phyloP scores from a whole-genome alignment of 2,113 vertebrate genomes.

The Seriola dumerili region DNA sequence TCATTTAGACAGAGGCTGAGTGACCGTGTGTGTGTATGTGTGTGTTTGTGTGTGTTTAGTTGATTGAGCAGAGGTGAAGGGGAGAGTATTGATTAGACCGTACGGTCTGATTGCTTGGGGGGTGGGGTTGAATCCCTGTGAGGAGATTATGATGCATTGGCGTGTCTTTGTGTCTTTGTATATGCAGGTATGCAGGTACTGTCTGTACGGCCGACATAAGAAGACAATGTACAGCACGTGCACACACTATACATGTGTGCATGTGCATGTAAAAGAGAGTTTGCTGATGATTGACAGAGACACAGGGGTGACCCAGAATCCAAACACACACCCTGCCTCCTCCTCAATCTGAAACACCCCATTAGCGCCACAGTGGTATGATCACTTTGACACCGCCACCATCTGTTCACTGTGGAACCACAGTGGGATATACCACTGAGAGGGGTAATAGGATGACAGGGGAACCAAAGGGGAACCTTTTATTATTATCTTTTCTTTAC shows the following conservation, averaged over 20 bases:
- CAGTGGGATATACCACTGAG: constrained; percentile 41
- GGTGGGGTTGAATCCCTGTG: constrained; percentile 22
- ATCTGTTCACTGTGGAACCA: constrained; percentile 59
- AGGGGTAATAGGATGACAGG: constrained; percentile 11
- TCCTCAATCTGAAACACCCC: constrained; percentile 42
- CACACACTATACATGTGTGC: neutral
- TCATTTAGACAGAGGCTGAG: constrained; percentile 9
- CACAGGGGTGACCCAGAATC: constrained; percentile 32
- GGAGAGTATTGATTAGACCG: constrained; percentile 64
- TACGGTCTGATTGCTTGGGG: constrained; percentile 31
- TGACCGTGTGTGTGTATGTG: constrained; percentile 30
- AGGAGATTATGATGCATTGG: constrained; percentile 54
- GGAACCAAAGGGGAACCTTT: neutral
- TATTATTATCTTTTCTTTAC: neutral
- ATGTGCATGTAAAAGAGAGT: neutral
- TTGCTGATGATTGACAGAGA: constrained; percentile 44
- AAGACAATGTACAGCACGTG: neutral
- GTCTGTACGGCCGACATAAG: neutral
- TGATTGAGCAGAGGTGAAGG: constrained; percentile 52
- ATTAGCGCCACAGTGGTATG: constrained; percentile 38
- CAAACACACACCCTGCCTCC: constrained; percentile 24
- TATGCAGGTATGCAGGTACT: neutral
- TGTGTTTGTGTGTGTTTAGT: constrained; percentile 5
- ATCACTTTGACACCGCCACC: constrained; percentile 47
- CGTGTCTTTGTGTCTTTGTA: constrained; percentile 4